Percentiles rank a stretch among this genome's conserved stretches.
These are phyloP conservation scores for Paragorgia papillata DNA, from an alignment of 92 coral and sea anemone genomes.

Conservation along the genomic window DNA sequence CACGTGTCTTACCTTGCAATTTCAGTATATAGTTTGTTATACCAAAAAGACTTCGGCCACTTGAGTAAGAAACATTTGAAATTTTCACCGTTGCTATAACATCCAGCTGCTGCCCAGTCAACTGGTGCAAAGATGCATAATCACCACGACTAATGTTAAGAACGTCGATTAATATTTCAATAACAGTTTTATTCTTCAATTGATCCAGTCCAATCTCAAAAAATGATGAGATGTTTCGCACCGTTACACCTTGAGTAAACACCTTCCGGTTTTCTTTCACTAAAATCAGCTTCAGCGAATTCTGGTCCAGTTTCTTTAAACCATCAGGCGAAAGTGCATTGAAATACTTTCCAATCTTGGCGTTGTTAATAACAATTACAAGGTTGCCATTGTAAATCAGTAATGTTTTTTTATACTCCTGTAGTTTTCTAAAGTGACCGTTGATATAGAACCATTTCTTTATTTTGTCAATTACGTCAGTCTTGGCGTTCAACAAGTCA, in stretches of 20 bases:
- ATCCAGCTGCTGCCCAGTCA: constrained; percentile 2
- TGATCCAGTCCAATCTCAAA: background rate
- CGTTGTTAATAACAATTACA: background rate
- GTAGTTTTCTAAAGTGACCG: background rate
- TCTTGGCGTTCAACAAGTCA: constrained; percentile 11
- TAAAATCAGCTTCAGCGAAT: constrained; percentile 19
- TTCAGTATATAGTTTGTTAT: background rate
- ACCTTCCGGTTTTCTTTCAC: constrained; percentile 1
- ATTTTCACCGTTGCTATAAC: background rate
- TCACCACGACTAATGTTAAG: constrained; percentile 5
- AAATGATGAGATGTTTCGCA: constrained; percentile 24
- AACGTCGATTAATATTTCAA: background rate
- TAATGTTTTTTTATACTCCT: constrained; percentile 10
- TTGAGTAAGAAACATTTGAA: constrained; percentile 2
- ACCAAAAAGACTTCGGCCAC: background rate
- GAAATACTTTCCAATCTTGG: background rate
- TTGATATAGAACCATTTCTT: constrained; percentile 12
- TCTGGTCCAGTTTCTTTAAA: constrained; percentile 10
- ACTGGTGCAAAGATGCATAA: constrained; percentile 9
- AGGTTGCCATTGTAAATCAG: constrained; percentile 4
- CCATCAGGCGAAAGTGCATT: background rate
- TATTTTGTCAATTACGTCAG: background rate
- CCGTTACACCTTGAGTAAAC: constrained; percentile 15
- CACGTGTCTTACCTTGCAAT: background rate
- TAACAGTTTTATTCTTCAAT: constrained; percentile 12